phyloP scores from a whole-genome alignment of 2,888 invertebrate species.

The Iphiclides podalirius region DNA sequence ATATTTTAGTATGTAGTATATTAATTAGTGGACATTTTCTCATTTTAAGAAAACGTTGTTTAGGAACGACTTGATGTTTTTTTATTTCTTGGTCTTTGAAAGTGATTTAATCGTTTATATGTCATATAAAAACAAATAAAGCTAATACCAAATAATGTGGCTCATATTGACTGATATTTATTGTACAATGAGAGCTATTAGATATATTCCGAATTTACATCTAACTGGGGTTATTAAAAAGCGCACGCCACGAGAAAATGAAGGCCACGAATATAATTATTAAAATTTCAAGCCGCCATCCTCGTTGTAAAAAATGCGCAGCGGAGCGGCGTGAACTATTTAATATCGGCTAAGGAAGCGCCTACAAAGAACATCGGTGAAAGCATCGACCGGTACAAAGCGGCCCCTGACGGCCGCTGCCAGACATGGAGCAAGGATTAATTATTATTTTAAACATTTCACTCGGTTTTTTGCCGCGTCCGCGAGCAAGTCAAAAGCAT shows the following conservation, averaged over 20 bases:
- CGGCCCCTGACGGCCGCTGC: constrained; percentile 41
- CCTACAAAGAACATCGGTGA: constrained; percentile 60
- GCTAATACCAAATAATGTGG: no score
- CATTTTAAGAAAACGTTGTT: no score
- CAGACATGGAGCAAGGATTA: constrained; percentile 65
- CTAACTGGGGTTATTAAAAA: no score
- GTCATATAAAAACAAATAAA: no score
- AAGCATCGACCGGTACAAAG: constrained; percentile 64
- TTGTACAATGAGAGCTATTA: no score
- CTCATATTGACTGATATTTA: no score
- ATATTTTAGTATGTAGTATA: constrained; percentile 20
- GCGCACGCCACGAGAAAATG: no score
- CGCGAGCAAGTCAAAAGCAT: constrained; percentile 74
- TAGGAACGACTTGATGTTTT: no score
- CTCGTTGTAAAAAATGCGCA: constrained; percentile 54
- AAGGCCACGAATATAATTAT: constrained; percentile 1
- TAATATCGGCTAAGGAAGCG: constrained; percentile 66
- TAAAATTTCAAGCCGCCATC: constrained; percentile 40
- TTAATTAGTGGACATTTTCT: neutral
- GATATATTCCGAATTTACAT: no score
- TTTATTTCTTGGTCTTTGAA: no score
- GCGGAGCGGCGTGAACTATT: constrained; percentile 70
- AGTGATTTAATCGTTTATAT: no score
- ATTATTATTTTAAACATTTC: constrained; percentile 78
- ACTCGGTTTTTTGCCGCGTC: constrained; percentile 66